A percentile compares a stretch with the other conserved stretches of the same genome.
Evolutionary conservation across 2,113 vertebrate genomes (phyloP).

Genomic region (Calonectris borealis): DNA sequence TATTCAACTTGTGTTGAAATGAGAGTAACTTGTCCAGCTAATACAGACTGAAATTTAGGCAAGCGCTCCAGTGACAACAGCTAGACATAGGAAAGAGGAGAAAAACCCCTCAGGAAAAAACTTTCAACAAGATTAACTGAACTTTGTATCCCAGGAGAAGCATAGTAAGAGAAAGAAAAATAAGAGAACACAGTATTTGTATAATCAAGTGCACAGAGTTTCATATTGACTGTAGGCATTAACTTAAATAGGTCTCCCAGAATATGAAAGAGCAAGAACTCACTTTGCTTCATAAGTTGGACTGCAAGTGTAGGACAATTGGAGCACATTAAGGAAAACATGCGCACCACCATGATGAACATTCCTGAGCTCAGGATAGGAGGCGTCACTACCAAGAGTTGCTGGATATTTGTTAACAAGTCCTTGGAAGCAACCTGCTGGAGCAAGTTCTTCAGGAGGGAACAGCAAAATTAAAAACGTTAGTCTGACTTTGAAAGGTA

Average conservation of each 20-base stretch:
- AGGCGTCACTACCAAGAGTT: conserved; percentile 95
- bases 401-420: conserved; percentile 97
- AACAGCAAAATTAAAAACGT: background rate
- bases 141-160: background rate
- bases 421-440: conserved; percentile 98
- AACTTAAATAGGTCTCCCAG: background rate
- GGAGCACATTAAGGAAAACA: conserved; percentile 99
- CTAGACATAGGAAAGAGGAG: background rate
- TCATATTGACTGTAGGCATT: background rate
- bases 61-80: background rate
- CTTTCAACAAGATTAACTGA: background rate
- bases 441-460: conserved; percentile 86
- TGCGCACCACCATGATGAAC: conserved; percentile 99
- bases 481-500: background rate
- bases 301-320: conserved; percentile 96
- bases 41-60: background rate
- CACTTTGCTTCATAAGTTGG: conserved; percentile 99
- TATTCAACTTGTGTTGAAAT: background rate
- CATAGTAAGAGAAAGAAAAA: background rate
- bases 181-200: background rate
- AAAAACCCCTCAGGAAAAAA: background rate
- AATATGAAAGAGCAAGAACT: conserved; percentile 52
- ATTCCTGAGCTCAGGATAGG: conserved; percentile 98
- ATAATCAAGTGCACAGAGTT: background rate
- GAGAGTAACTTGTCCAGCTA: background rate